phyloP scores from a whole-genome alignment of 2,888 invertebrate species.

The Tiliacea aurago region DNA sequence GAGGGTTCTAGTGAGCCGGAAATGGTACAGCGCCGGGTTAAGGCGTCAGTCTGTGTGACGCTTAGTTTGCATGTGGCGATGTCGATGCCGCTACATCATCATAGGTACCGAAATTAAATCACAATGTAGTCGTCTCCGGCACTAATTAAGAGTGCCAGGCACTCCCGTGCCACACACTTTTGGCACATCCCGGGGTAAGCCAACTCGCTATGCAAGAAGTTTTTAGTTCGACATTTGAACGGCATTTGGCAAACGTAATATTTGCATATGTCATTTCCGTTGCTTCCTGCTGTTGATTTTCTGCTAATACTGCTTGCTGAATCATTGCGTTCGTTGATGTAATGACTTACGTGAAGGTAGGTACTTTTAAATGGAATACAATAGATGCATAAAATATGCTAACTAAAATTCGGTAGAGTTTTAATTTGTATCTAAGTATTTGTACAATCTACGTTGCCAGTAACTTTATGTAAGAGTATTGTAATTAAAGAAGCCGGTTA shows the following conservation, averaged over 20 bases:
- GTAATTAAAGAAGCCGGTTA: too few species aligned
- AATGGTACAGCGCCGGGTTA: too few species aligned
- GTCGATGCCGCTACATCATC: too few species aligned
- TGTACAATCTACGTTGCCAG: too few species aligned
- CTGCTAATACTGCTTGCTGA: constrained; percentile 17
- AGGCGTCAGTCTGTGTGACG: too few species aligned
- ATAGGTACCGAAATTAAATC: constrained; percentile 12
- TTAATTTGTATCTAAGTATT: not conserved
- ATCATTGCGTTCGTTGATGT: constrained; percentile 13
- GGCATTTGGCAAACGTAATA: constrained; percentile 29
- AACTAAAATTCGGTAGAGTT: not conserved
- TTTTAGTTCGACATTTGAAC: constrained; percentile 26
- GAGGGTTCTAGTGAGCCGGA: too few species aligned
- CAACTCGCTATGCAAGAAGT: not conserved
- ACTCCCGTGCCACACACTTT: not conserved
- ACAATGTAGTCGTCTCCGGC: not conserved
- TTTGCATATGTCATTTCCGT: constrained; percentile 27
- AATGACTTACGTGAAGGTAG: constrained; percentile 2
- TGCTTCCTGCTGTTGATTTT: constrained; percentile 27
- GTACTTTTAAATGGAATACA: not conserved
- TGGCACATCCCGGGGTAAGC: not conserved
- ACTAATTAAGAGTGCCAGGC: not conserved
- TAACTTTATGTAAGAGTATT: too few species aligned
- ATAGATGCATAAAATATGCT: constrained; percentile 6
- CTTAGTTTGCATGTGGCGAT: too few species aligned